Conservation (phyloP, 2,113 vertebrate genomes). For the Heterocephalus glaber region DNA sequence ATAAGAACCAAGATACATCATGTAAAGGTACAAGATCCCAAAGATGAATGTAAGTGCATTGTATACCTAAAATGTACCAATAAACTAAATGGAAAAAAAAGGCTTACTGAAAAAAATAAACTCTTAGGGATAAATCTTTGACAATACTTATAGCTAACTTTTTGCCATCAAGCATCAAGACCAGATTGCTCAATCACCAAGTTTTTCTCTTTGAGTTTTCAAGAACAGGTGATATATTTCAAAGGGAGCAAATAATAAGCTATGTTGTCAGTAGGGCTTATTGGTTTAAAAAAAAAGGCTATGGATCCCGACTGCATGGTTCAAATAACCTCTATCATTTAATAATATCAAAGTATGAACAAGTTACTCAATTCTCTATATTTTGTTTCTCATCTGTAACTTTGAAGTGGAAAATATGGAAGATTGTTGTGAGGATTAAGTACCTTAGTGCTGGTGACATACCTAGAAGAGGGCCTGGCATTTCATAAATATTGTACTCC, state of each 20-base stretch:
- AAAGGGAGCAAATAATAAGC: neutral
- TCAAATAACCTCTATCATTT: neutral
- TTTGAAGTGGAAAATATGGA: neutral
- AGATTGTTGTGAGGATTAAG: neutral
- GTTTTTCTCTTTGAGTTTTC: constrained; percentile 20
- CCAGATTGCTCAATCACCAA: neutral
- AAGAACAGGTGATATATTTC: neutral
- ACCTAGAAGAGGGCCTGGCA: neutral
- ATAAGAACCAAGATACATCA: too few species aligned
- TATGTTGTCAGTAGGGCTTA: neutral
- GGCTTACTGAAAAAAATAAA: neutral
- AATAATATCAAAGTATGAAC: neutral
- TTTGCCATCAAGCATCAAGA: neutral
- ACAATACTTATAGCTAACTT: neutral
- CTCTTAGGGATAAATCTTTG: neutral
- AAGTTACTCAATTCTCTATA: neutral
- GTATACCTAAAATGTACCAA: too few species aligned
- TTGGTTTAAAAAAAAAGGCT: neutral
- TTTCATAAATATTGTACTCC: neutral
- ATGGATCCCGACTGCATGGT: neutral
- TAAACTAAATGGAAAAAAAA: too few species aligned
- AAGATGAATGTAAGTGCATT: too few species aligned
- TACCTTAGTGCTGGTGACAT: neutral
- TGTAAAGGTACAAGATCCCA: too few species aligned
- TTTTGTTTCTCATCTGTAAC: neutral